Base-by-base conservation (phyloP, 2,797 vertebrate species). In the Chiroxiphia lanceolata region DNA sequence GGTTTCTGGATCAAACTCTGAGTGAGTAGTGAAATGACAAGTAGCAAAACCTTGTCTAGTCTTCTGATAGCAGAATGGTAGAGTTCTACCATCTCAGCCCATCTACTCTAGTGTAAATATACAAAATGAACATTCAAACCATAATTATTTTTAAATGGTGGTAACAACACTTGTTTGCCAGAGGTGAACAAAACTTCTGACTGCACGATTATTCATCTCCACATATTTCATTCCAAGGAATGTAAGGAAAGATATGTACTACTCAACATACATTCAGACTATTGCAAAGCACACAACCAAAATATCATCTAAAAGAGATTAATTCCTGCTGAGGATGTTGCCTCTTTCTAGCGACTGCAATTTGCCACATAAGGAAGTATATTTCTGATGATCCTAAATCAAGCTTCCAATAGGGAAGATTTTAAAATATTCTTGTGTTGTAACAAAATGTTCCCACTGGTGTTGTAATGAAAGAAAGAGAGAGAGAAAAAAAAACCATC, bases 391-490 rank as follows among this genome's bases (percentile, higher is more conserved):
- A 65, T 92, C 75, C 75, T 87, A 96, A 80, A 95, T 89, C 81
- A 93, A 96, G 86, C 64, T 87, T 95, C 38, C 93, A 87, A 54
- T 65, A 83, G 54, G n/a, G 47, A 94, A 87, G 91, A 93, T 89
- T 90, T 95, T 93, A 87, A 96, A 94, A 93, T 95, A 94, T 95
- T 95, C 91, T 83, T 78, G 31, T 40, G 60, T 90, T 90, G 77
- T 93, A 94, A 96, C 91, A 94, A 91, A 96, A 95, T 95, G 96
- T 97, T 96, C 95, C 90, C 12, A 20, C 50, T 92, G 75, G 93
- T 92, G 74, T 27, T 74, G n/a, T 64, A 92, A 86, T 42, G 77
- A 93, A 95, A 94, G 80, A 90, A 82, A 93, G 63, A 79, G 29
- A 45, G 27, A 65, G 5, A 63, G 29, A 31, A 63, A 29, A 79